Percentiles rank a stretch among this genome's conserved stretches.
Evolutionary conservation across 2,113 vertebrate species (phyloP).

Genomic region (Ailuropoda melanoleuca): DNA sequence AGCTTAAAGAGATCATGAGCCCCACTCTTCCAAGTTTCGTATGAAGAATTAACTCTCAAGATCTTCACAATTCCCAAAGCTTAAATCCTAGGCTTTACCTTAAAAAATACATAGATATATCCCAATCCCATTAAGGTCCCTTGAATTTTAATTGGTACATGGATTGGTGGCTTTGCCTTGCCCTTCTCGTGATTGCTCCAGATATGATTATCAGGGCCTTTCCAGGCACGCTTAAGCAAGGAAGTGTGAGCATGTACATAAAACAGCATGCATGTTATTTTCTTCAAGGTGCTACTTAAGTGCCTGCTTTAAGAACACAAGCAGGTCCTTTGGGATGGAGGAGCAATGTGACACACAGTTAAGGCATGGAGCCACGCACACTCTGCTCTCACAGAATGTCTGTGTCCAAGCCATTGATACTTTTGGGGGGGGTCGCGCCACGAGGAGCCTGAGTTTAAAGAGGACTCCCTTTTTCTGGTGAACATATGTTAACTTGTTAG

Average conservation of each 20-base stretch:
- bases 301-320: neutral
- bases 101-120: neutral
- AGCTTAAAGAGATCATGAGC: neutral
- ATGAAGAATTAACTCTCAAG: neutral
- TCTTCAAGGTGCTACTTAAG: slow-evolving; percentile 7
- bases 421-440: no score
- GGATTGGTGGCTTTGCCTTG: neutral
- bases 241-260: neutral
- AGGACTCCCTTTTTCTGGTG: neutral
- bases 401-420: accelerated
- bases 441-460: neutral
- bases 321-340: neutral
- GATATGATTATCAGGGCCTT: neutral
- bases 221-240: neutral
- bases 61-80: neutral
- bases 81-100: neutral
- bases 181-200: neutral
- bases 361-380: neutral
- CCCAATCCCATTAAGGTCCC: neutral
- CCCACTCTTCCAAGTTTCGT: neutral
- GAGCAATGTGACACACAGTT: neutral
- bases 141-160: neutral
- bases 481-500: neutral
- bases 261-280: neutral
- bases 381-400: neutral